These are phyloP conservation scores for Rutilus rutilus DNA, from an alignment of 2,113 vertebrate genomes.

Conservation along the genomic window DNA sequence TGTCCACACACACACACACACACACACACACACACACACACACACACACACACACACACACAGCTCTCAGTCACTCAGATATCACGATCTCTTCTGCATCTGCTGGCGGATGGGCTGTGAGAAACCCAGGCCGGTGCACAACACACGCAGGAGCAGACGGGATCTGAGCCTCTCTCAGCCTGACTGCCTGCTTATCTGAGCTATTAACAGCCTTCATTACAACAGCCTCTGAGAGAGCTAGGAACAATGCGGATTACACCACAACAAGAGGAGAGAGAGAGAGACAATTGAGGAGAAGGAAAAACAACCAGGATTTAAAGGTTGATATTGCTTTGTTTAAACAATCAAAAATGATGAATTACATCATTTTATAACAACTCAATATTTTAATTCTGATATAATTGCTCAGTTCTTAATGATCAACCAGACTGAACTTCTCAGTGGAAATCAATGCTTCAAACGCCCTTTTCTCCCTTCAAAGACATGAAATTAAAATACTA, in stretches of 20 bases:
- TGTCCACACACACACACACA: neutral
- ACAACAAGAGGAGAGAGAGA: neutral
- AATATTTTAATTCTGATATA: neutral
- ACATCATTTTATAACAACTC: neutral
- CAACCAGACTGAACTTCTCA: neutral
- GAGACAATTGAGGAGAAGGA: neutral
- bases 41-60: neutral
- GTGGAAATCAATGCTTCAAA: neutral
- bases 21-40: no score
- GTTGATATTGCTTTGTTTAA: conserved; percentile 13
- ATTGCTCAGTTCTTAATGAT: neutral
- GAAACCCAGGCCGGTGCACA: neutral
- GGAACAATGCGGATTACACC: conserved; percentile 26
- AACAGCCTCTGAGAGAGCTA: neutral
- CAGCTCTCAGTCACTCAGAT: neutral
- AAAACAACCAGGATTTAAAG: neutral
- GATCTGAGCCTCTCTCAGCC: conserved; percentile 31
- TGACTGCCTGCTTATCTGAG: conserved; percentile 36
- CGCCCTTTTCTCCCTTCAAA: neutral
- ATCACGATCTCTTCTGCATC: conserved; percentile 19
- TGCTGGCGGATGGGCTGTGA: conserved; percentile 16
- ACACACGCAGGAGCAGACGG: neutral
- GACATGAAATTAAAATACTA: neutral
- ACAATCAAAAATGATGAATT: neutral
- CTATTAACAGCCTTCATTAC: conserved; percentile 45